Conservation (phyloP, 2,113 vertebrate species). For the Pachyramphus minor region DNA sequence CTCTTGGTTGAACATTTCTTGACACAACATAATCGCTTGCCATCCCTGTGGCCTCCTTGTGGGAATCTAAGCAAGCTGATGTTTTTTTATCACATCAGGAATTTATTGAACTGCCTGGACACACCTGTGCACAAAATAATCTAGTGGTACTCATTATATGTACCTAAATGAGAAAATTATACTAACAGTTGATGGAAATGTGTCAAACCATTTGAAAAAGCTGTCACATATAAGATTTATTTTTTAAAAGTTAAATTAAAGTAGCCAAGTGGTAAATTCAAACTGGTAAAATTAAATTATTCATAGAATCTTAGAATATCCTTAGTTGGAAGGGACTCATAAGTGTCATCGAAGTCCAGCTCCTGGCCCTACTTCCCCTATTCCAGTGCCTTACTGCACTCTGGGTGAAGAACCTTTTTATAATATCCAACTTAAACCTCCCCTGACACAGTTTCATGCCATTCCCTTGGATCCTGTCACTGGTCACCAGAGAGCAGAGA, state of each 20-base stretch:
- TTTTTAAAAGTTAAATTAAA: background rate
- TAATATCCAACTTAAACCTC: background rate
- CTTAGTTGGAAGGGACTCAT: background rate
- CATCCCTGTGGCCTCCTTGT: background rate
- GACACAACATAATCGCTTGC: background rate
- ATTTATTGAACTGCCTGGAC: background rate
- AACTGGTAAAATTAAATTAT: background rate
- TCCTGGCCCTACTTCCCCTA: background rate
- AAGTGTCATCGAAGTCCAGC: background rate
- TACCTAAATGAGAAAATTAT: background rate
- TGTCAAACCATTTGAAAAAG: background rate
- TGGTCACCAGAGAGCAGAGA: background rate
- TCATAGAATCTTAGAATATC: background rate
- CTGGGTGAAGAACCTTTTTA: background rate
- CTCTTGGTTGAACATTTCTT: background rate
- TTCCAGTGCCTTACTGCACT: background rate
- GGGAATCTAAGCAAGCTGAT: background rate
- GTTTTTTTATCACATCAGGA: background rate
- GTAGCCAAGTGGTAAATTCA: background rate
- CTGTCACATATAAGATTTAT: background rate
- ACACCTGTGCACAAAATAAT: background rate
- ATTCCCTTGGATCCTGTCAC: background rate
- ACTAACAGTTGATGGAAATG: background rate
- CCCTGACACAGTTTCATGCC: fast-evolving
- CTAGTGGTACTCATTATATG: background rate